phyloP scores from a whole-genome alignment of 2,113 vertebrate species.

The Rhizomys pruinosus region DNA sequence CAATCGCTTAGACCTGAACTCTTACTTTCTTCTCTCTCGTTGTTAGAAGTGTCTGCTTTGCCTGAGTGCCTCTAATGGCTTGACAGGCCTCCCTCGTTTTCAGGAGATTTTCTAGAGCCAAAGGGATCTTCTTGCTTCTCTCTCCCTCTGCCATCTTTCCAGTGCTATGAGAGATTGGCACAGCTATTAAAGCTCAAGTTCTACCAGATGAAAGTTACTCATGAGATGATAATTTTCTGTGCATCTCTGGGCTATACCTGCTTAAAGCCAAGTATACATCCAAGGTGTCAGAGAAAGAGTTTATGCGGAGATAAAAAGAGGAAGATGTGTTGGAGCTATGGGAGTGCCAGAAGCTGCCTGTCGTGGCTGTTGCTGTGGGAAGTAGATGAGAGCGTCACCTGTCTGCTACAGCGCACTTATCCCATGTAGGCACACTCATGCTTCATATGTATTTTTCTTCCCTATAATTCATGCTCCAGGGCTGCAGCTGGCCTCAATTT shows the following conservation, averaged over 20 bases:
- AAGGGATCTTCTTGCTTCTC: constrained; percentile 89
- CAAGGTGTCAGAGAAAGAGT: background rate
- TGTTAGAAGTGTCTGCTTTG: constrained; percentile 92
- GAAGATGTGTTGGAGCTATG: background rate
- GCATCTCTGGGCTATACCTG: background rate
- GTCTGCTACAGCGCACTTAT: background rate
- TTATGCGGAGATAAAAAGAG: background rate
- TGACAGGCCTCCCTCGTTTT: constrained; percentile 96
- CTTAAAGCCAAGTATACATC: background rate
- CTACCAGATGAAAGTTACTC: background rate
- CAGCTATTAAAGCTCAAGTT: too few relatives aligned
- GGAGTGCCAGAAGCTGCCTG: background rate
- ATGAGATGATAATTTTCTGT: background rate
- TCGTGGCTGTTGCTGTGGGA: background rate
- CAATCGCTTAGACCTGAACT: constrained; percentile 92
- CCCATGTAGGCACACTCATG: background rate
- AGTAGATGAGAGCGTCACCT: background rate
- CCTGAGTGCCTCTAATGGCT: constrained; percentile 95
- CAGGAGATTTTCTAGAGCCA: constrained; percentile 96
- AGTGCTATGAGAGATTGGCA: too few relatives aligned
- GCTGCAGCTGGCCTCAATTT: background rate
- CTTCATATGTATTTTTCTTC: background rate
- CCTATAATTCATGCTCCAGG: background rate
- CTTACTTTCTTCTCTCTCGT: constrained; percentile 92
- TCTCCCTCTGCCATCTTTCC: too few relatives aligned